Base-by-base conservation (phyloP, 1,140 invertebrate genomes). In the Eriocheir sinensis region DNA sequence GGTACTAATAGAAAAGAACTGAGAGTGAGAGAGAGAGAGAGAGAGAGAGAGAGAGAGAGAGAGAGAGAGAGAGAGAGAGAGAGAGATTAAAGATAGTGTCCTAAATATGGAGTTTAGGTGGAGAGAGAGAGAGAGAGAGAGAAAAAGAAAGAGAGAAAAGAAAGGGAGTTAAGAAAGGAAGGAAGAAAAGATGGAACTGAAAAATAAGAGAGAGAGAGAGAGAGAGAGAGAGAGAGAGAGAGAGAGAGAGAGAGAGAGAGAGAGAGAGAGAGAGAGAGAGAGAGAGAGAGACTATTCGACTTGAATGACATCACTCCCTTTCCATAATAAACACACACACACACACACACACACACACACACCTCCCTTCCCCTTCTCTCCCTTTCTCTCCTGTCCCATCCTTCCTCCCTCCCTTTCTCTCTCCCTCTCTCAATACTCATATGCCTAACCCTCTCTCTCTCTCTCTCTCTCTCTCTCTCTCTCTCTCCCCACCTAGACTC, bases 161-260 rank as follows among this genome's bases (percentile, higher is more conserved):
- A n/a, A 72, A n/a, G 60, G n/a, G n/a, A n/a, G 12, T n/a, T n/a
- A n/a, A n/a, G n/a, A n/a, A n/a, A n/a, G n/a, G n/a, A n/a, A n/a
- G n/a, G n/a, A n/a, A n/a, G n/a, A n/a, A n/a, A n/a, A n/a, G n/a
- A n/a, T n/a, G n/a, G n/a, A n/a, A n/a, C n/a, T n/a, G n/a, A n/a
- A n/a, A n/a, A n/a, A n/a, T n/a, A n/a, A n/a, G n/a, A n/a, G 60
- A 72, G 60, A 72, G 60, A 72, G 60, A 72, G 60, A 72, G 60
- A 72, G 60, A 72, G 60, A 72, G 60, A 72, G 60, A 72, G 60
- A 72, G 60, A 72, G 60, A 72, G 60, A 72, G 60, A 72, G 60
- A 72, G 60, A 72, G 60, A 72, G 60, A 72, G 60, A 72, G 60
- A 72, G 60, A 72, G 60, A 72, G 60, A 72, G 60, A 72, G 60